These are phyloP conservation scores for Poecilobothrus nobilitatus DNA, from an alignment of 2,888 invertebrate species.

Conservation along the genomic window DNA sequence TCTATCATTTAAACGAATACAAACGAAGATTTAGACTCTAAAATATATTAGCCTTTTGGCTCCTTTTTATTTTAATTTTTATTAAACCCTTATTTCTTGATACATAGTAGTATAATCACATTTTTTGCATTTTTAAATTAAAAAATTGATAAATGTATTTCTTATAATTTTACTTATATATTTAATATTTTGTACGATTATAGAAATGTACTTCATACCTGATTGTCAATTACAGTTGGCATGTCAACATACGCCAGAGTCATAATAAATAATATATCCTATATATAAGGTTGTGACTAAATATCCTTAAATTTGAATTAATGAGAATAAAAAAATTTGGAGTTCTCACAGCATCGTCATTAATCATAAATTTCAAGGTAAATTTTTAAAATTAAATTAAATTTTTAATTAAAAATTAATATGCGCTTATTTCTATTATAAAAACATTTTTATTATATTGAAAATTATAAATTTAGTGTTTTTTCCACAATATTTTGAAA, in stretches of 20 bases:
- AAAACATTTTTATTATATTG: background rate
- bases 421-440: background rate
- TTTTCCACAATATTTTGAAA: background rate
- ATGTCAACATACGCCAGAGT: constrained; percentile 68
- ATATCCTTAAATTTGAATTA: background rate
- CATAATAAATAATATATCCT: constrained; percentile 41
- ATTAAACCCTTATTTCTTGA: too few relatives aligned
- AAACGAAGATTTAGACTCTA: too few relatives aligned
- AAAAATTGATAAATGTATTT: too few relatives aligned
- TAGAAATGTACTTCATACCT: constrained; percentile 47
- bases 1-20: too few relatives aligned
- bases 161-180: too few relatives aligned
- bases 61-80: too few relatives aligned
- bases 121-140: too few relatives aligned
- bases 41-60: too few relatives aligned
- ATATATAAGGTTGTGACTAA: background rate
- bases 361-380: background rate
- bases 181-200: too few relatives aligned
- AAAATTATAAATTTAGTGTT: background rate
- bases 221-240: constrained; percentile 67
- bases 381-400: background rate
- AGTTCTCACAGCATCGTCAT: background rate
- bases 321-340: background rate
- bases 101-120: too few relatives aligned
- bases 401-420: background rate